A percentile compares a stretch with the other conserved stretches of the same genome.
phyloP scores from a whole-genome alignment of 2,113 vertebrate genomes.

The Myiagra hebetior region DNA sequence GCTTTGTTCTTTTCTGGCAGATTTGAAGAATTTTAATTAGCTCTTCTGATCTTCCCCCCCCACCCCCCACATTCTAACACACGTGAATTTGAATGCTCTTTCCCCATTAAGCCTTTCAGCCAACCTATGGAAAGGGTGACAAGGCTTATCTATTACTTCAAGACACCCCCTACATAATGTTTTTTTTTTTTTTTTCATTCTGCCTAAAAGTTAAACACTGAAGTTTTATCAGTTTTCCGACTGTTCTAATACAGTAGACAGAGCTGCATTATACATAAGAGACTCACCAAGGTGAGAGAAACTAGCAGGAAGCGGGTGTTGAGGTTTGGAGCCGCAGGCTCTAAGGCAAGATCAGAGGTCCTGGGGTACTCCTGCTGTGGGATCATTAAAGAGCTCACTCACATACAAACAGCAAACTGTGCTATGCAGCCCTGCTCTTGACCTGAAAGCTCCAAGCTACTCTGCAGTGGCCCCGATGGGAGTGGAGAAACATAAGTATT shows the following conservation, averaged over 20 bases:
- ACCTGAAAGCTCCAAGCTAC: neutral
- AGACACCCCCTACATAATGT: neutral
- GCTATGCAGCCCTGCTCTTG: neutral
- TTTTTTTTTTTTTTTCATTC: neutral
- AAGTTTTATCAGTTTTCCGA: neutral
- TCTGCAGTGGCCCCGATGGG: neutral
- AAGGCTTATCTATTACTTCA: neutral
- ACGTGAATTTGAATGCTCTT: neutral
- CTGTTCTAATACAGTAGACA: neutral
- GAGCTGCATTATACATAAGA: neutral
- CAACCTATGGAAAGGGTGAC: neutral
- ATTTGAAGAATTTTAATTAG: neutral
- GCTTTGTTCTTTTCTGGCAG: neutral
- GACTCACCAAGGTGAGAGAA: neutral
- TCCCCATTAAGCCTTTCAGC: neutral
- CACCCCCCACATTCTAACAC: neutral
- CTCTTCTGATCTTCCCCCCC: neutral
- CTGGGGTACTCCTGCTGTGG: neutral
- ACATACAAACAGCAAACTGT: neutral
- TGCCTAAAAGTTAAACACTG: neutral
- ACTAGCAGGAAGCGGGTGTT: neutral
- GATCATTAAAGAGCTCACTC: neutral
- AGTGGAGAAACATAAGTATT: fast-evolving
- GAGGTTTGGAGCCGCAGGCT: neutral
- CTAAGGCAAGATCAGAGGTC: neutral